A percentile compares a stretch with the other conserved stretches of the same genome.
Conservation (phyloP, 2,113 vertebrate species). For the Ophiodon elongatus region DNA sequence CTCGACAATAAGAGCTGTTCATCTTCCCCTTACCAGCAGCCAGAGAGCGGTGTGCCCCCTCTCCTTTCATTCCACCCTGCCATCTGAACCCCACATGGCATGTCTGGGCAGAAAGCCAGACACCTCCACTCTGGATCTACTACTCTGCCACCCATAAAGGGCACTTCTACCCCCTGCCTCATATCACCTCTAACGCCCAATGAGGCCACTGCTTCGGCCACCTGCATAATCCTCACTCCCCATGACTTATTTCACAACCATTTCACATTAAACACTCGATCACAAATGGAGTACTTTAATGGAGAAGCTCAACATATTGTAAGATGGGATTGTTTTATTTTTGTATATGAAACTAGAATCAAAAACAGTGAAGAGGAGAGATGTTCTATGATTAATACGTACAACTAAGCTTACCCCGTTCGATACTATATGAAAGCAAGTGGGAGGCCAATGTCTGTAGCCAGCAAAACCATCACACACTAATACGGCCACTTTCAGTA, state of each 20-base stretch:
- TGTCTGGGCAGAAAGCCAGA: constrained; percentile 88
- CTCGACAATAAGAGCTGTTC: constrained; percentile 29
- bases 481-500: background rate
- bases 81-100: constrained; percentile 90
- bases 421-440: constrained; percentile 30
- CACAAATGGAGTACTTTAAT: background rate
- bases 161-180: constrained; percentile 82
- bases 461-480: constrained; percentile 13
- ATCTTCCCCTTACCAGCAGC: constrained; percentile 47
- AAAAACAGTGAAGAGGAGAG: constrained; percentile 5
- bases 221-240: constrained; percentile 18
- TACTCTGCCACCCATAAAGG: constrained; percentile 83
- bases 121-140: constrained; percentile 72
- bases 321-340: background rate
- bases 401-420: background rate
- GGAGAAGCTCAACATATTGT: background rate
- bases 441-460: background rate
- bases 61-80: constrained; percentile 87
- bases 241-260: constrained; percentile 10
- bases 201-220: constrained; percentile 44
- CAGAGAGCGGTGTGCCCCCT: constrained; percentile 76
- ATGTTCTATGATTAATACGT: constrained; percentile 8
- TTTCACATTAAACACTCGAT: constrained; percentile 9
- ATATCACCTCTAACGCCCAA: constrained; percentile 61
- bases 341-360: background rate